A percentile compares a stretch with the other conserved stretches of the same genome.
phyloP scores from a whole-genome alignment of 1,140 invertebrate genomes.

The Papilio aristodemus region DNA sequence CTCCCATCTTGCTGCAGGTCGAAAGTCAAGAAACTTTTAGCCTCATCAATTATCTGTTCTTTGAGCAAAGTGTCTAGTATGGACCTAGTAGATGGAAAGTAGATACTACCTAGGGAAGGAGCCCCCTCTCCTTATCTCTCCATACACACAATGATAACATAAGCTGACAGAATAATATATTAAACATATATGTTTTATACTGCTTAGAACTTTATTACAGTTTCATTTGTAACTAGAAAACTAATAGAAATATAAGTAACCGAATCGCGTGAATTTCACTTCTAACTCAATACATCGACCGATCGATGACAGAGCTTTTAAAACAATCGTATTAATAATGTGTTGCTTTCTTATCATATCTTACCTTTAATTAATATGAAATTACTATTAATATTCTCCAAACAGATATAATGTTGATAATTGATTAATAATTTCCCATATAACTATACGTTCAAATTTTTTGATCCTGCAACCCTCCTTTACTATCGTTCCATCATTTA shows the following conservation, averaged over 20 bases:
- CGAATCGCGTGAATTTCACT: not conserved
- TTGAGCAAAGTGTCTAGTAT: too few relatives aligned
- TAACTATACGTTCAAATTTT: not conserved
- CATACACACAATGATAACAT: not conserved
- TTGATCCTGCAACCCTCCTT: not conserved
- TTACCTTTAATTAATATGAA: not conserved
- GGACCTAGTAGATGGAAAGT: not conserved
- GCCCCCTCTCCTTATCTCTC: not conserved
- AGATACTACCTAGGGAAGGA: not conserved
- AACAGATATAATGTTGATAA: not conserved
- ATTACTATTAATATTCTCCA: not conserved
- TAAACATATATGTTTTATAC: not conserved
- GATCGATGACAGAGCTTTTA: not conserved
- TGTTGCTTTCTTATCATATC: not conserved
- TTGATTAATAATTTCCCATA: not conserved
- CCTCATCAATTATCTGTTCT: too few relatives aligned
- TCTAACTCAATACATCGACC: not conserved
- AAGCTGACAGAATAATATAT: not conserved
- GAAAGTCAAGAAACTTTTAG: too few relatives aligned
- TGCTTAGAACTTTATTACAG: too few relatives aligned
- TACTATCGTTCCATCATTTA: not conserved
- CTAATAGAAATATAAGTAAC: too few relatives aligned
- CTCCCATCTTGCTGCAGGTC: too few relatives aligned
- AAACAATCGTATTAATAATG: not conserved
- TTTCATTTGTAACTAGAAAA: too few relatives aligned